Conservation (phyloP, 2,888 invertebrate species). For the Teinopalpus imperialis region DNA sequence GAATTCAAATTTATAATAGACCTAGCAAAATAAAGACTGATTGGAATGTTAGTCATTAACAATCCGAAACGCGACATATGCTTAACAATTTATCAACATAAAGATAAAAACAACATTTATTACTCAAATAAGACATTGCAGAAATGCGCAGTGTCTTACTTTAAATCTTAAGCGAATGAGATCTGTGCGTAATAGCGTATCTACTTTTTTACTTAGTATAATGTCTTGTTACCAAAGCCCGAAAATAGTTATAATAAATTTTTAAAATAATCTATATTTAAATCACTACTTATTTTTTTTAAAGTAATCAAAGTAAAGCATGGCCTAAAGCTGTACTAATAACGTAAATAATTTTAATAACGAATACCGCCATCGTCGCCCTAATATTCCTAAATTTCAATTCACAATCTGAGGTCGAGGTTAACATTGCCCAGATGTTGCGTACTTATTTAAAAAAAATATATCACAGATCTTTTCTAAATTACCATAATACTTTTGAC, state of each 20-base stretch:
- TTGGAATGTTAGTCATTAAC: constrained; percentile 53
- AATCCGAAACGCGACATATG: constrained; percentile 1
- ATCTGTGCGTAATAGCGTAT: constrained; percentile 45
- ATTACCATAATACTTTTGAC: constrained; percentile 73
- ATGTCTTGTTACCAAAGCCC: constrained; percentile 24
- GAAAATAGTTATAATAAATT: constrained; percentile 26
- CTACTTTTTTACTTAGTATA: constrained; percentile 31
- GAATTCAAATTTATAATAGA: constrained; percentile 37
- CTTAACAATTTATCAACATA: constrained; percentile 8
- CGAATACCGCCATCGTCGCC: constrained; percentile 36
- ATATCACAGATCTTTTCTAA: constrained; percentile 77
- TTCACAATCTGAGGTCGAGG: constrained; percentile 71
- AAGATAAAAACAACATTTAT: constrained; percentile 6
- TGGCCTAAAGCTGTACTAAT: constrained; percentile 17
- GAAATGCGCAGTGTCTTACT: constrained; percentile 9
- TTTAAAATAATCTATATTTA: constrained; percentile 19
- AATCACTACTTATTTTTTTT: constrained; percentile 7
- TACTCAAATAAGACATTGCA: not conserved
- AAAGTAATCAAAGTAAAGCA: constrained; percentile 2
- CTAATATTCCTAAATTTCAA: constrained; percentile 43
- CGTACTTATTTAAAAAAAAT: constrained; percentile 57
- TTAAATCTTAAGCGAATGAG: constrained; percentile 53
- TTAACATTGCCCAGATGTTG: constrained; percentile 68
- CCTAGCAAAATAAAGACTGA: constrained; percentile 38
- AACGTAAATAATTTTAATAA: constrained; percentile 28